Conservation (phyloP, 2,888 invertebrate genomes). For the Dasypogon diadema region DNA sequence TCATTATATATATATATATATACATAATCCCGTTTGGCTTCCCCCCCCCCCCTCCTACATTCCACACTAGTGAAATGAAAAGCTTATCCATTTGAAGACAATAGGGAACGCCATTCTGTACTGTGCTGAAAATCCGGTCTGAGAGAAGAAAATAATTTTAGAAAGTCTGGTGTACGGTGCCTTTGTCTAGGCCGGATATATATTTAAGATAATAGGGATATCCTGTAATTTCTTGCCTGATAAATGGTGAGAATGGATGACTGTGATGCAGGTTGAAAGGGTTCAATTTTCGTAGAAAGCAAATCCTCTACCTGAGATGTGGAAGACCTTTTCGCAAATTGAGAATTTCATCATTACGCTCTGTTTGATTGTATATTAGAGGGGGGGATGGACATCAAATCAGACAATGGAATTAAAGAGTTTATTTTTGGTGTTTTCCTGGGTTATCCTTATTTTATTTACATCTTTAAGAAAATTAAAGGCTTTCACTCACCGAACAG, state of each 20-base stretch:
- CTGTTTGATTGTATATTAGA: not conserved
- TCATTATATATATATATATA: constrained; percentile 9
- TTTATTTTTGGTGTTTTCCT: too few species aligned
- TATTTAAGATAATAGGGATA: constrained; percentile 41
- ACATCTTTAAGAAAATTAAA: too few species aligned
- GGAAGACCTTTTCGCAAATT: constrained; percentile 4
- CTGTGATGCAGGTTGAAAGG: constrained; percentile 11
- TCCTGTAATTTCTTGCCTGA: constrained; percentile 38
- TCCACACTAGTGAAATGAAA: too few species aligned
- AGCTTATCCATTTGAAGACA: constrained; percentile 16
- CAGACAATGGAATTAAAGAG: too few species aligned
- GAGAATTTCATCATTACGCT: constrained; percentile 20
- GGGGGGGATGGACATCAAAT: too few species aligned
- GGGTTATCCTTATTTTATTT: too few species aligned
- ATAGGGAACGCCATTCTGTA: constrained; percentile 16
- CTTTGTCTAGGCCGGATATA: constrained; percentile 9
- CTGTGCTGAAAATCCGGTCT: constrained; percentile 36
- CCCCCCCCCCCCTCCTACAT: not conserved
- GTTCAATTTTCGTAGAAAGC: constrained; percentile 41
- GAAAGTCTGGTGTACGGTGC: not conserved
- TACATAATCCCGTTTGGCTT: constrained; percentile 20
- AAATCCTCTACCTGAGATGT: constrained; percentile 12
- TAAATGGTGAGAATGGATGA: not conserved
- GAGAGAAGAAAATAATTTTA: constrained; percentile 16
- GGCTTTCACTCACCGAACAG: too few species aligned